Evolutionary conservation across 2,888 invertebrate species (phyloP), one percentile per base, ranked within the genome.

Genomic region (Disparrhopalites patrizii): DNA sequence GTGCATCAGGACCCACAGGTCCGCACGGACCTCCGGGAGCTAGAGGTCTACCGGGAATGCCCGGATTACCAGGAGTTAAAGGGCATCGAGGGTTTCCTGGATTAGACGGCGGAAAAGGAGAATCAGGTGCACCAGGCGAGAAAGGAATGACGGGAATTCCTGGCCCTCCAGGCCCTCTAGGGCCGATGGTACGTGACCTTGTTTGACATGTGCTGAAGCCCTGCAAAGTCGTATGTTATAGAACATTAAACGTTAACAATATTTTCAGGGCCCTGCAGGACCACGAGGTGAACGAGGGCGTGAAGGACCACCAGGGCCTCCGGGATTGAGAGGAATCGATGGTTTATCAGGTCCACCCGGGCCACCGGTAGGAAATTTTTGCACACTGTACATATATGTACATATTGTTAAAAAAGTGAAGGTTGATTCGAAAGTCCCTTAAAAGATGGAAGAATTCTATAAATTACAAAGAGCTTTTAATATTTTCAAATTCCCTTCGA

Each of bases 61-160:
- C 91, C 0, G 91, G 91, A 0, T 80, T 91, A 4, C 89, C 90
- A 2, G 93, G 93, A 2, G 78, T 86, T 0, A 92, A 92, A 79
- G 92, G 92, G 0, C 91, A 92, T 78, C 83, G 89, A 57, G 92
- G 92, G 1, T 89, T 87, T 75, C 85, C 85, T 18, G 92, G 92
- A 23, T 80, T 87, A 65, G 89, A 91, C 76, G 92, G 92, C 0
- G 81, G 85, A 3, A 92, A 91, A 79, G 92, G 92, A 3, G 91
- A 91, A 73, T 86, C 86, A 77, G 92, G 92, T 0, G 77, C 81
- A 1, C 64, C 81, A 3, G 92, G 92, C 28, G 90, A 91, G 73
- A 91, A 91, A 77, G 91, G 90, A 2, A 80, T 84, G 0, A 80
- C 81, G 27, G 91, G 91, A 10, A 78, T 82, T 64, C 79, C 83